phyloP scores from a whole-genome alignment of 1,140 invertebrate genomes.

The Holcopasites calliopsidis region DNA sequence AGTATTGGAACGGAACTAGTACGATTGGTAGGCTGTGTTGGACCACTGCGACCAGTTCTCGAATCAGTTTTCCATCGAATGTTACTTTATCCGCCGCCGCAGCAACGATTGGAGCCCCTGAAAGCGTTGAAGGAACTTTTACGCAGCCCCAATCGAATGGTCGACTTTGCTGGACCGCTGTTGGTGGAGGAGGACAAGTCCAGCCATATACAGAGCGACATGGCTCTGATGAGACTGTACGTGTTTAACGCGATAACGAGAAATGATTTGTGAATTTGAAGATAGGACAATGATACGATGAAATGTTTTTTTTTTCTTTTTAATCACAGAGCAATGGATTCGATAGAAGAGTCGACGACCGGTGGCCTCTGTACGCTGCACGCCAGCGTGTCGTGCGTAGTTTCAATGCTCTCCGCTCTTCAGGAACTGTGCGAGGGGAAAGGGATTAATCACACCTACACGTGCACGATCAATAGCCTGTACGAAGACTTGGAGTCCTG shows the following conservation, averaged over 20 bases:
- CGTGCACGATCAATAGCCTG: constrained; percentile 84
- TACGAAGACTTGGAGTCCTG: constrained; percentile 88
- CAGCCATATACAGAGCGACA: constrained; percentile 89
- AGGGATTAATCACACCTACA: constrained; percentile 82
- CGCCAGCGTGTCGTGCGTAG: constrained; percentile 91
- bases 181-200: constrained; percentile 87
- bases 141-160: constrained; percentile 85
- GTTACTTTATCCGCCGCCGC: constrained; percentile 91
- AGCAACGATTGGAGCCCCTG: constrained; percentile 91
- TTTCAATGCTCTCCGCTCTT: constrained; percentile 89
- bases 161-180: constrained; percentile 86
- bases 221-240: constrained; percentile 94
- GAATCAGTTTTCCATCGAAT: constrained; percentile 96
- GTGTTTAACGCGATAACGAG: constrained; percentile 64
- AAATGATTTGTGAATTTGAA: background rate
- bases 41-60: constrained; percentile 91
- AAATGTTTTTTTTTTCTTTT: constrained; percentile 25
- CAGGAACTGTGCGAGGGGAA: constrained; percentile 89
- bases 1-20: constrained; percentile 94
- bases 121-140: constrained; percentile 89
- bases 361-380: constrained; percentile 85
- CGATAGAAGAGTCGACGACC: constrained; percentile 88
- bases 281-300: background rate
- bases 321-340: constrained; percentile 92
- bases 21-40: constrained; percentile 90